Conservation (phyloP, 2,113 vertebrate species). For the Pardalotus punctatus region DNA sequence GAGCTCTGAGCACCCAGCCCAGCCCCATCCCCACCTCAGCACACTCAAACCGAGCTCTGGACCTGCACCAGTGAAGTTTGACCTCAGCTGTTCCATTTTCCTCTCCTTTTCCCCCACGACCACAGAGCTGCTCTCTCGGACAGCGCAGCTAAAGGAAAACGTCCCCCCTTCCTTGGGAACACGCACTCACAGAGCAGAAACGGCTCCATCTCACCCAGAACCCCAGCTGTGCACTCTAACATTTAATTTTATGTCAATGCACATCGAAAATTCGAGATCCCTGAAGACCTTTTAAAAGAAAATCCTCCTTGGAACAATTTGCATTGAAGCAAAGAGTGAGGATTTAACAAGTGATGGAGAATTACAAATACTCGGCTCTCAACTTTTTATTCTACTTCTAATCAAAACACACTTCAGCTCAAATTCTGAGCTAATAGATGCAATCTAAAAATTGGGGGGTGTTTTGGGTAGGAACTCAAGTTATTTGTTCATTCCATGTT, state of each 20-base stretch:
- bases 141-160: neutral
- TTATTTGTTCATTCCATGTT: neutral
- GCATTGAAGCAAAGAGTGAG: slow-evolving; percentile 43
- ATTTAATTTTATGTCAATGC: slow-evolving; percentile 49
- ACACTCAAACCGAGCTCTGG: neutral
- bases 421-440: neutral
- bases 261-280: slow-evolving; percentile 58
- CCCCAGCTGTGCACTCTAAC: slow-evolving; percentile 52
- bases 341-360: slow-evolving; percentile 58
- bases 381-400: slow-evolving; percentile 41
- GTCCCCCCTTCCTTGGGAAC: neutral
- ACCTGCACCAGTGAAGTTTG: neutral
- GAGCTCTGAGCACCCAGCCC: neutral
- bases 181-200: neutral
- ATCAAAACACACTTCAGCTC: slow-evolving; percentile 56
- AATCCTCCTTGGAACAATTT: slow-evolving; percentile 65
- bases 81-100: neutral
- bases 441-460: neutral
- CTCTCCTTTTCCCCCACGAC: rapidly evolving
- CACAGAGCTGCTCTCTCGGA: neutral
- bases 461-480: neutral
- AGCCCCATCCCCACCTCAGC: neutral
- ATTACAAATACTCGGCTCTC: slow-evolving; percentile 22
- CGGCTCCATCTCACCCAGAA: neutral
- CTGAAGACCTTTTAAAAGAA: slow-evolving; percentile 67